Percentiles rank a stretch among this genome's conserved stretches.
Evolutionary conservation across 2,113 vertebrate genomes (phyloP).

Genomic region (Crocuta crocuta): DNA sequence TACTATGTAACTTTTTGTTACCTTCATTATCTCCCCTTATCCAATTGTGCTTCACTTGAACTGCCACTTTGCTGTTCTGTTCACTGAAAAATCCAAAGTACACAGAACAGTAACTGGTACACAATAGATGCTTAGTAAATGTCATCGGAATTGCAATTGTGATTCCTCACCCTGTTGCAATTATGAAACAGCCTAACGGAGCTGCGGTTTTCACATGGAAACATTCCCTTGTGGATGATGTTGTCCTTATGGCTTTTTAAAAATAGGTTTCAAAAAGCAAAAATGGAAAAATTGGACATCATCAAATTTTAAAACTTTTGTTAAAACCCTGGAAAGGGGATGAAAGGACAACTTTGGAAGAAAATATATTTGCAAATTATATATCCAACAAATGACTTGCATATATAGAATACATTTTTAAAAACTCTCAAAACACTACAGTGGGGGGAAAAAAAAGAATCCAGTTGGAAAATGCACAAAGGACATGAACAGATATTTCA

Average conservation of each 20-base stretch:
- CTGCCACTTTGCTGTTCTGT: neutral
- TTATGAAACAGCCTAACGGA: neutral
- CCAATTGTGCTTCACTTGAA: neutral
- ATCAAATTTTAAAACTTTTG: neutral
- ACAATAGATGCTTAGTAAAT: neutral
- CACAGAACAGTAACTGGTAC: neutral
- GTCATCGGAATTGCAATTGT: neutral
- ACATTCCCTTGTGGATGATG: neutral
- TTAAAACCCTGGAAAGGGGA: neutral
- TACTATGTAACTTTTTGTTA: neutral
- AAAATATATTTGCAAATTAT: conserved; percentile 32
- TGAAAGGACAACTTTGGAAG: neutral
- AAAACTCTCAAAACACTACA: neutral
- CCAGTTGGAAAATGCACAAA: neutral
- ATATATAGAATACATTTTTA: neutral
- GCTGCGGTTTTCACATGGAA: neutral
- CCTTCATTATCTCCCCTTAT: neutral
- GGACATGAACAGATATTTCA: conserved; percentile 16
- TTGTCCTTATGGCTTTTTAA: neutral
- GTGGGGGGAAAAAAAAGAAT: neutral
- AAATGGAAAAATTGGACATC: neutral
- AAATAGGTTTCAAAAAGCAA: conserved; percentile 7
- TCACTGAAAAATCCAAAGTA: neutral
- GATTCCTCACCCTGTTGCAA: neutral
- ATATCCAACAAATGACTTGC: neutral